Evolutionary conservation across 2,888 invertebrate genomes (phyloP), one percentile per base, ranked within the genome.

Genomic region (Pseudococcus longispinus): DNA sequence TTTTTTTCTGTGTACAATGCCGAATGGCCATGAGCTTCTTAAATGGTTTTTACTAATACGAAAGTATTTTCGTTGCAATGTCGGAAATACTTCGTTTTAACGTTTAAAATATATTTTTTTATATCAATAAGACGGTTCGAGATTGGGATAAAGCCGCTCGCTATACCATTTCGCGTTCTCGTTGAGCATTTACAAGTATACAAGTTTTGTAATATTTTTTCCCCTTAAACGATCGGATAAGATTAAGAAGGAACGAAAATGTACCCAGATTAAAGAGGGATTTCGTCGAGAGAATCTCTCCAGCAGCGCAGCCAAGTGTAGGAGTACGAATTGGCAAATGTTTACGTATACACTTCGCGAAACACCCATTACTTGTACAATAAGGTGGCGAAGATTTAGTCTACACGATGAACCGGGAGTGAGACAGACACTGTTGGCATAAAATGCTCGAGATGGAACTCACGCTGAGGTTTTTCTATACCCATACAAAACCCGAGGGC

Each of bases 21-120:
- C 70, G 70, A 70, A 70, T 70, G 70, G 26, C 70, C 70, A 70
- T 18, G 70, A 70, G 70, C 70, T 70, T 15, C 29, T 70, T 70
- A 70, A 70, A 70, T 29, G 70, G 29, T 70, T 70, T 29, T 70
- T 29, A 60, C 13, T 70, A 70, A 29, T 70, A 70, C 70, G 29
- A 70, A 15, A 18, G 70, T 70, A 70, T 70, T 70, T 70, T 18
- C 6, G 70, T 70, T 3, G 29, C 29, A 70, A 70, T 70, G 70
- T 70, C 29, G 70, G 29, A 70, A 70, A 70, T 70, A 6, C 29
- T 70, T 2, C 15, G 15, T 70, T 70, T 70, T 70, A 70, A 70
- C 70, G 29, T 70, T 70, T 70, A 70, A 18, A 32, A 60, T 23
- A 60, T 60, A 60, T 60, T 70, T 70, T 70, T 29, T 70, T 70